phyloP scores from a whole-genome alignment of 2,797 vertebrate species.

The Astyanax mexicanus region DNA sequence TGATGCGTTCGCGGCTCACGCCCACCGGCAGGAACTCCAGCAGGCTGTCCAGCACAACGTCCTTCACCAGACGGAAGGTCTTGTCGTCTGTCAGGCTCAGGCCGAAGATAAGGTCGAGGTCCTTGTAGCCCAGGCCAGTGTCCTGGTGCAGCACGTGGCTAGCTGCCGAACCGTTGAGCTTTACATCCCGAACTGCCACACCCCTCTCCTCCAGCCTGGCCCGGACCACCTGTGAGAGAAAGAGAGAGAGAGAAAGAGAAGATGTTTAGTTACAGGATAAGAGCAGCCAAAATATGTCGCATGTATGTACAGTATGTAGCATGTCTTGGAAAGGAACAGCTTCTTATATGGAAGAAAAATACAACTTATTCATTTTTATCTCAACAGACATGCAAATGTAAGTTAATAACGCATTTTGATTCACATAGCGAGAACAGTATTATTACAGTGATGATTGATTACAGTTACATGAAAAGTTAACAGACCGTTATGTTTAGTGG shows the following conservation, averaged over 20 bases:
- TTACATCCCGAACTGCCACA: slow-evolving; percentile 84
- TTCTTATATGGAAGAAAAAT: no score
- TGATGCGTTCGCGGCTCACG: slow-evolving; percentile 91
- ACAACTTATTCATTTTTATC: no score
- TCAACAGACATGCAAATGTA: no score
- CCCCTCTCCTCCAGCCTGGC: slow-evolving; percentile 89
- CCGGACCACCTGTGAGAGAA: slow-evolving; percentile 84
- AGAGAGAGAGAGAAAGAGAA: slow-evolving; percentile 7
- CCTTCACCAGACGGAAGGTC: slow-evolving; percentile 90
- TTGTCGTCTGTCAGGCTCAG: slow-evolving; percentile 87
- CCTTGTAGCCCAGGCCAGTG: slow-evolving; percentile 93
- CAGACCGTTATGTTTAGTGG: no score
- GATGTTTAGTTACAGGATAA: no score
- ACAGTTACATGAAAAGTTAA: no score
- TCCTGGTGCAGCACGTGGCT: slow-evolving; percentile 94
- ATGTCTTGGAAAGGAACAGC: no score
- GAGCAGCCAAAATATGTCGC: no score
- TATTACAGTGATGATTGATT: no score
- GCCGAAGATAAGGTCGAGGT: slow-evolving; percentile 93
- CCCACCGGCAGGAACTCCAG: slow-evolving; percentile 91
- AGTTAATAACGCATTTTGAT: no score
- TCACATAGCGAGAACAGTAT: no score
- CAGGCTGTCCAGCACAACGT: slow-evolving; percentile 93
- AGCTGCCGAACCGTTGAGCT: slow-evolving; percentile 92
- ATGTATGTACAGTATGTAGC: no score